A percentile compares a stretch with the other conserved stretches of the same genome.
These are phyloP conservation scores for Halocaridina rubra DNA, from an alignment of 2,888 invertebrate genomes.

Conservation along the genomic window DNA sequence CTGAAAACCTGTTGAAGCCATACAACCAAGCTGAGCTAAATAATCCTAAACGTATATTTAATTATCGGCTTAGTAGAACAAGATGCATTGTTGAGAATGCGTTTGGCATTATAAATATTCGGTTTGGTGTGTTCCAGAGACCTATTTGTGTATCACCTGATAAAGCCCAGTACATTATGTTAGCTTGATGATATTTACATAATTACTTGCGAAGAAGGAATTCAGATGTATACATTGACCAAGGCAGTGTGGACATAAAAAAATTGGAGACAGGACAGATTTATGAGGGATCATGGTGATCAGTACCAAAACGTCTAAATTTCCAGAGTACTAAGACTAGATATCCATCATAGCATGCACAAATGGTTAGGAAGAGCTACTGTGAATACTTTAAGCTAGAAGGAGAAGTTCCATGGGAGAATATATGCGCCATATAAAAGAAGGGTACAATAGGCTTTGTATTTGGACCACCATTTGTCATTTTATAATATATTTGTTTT, in stretches of 20 bases:
- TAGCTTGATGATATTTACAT: conserved; percentile 21
- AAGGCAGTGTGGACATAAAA: conserved; percentile 31
- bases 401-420: conserved; percentile 15
- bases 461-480: conserved; percentile 9
- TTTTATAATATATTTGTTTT: background rate
- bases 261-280: conserved; percentile 26
- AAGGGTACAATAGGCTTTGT: conserved; percentile 7
- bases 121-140: conserved; percentile 31
- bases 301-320: conserved; percentile 26
- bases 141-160: conserved; percentile 38
- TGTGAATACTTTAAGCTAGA: conserved; percentile 23
- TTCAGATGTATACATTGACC: conserved; percentile 23
- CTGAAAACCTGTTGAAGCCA: conserved; percentile 25
- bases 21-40: conserved; percentile 21
- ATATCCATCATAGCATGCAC: conserved; percentile 18
- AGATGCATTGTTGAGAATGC: conserved; percentile 30
- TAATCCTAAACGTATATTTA: conserved; percentile 28
- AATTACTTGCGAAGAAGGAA: conserved; percentile 21
- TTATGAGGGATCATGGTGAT: conserved; percentile 36
- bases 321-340: conserved; percentile 32
- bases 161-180: conserved; percentile 17
- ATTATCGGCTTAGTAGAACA: conserved; percentile 20
- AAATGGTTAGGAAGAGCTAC: conserved; percentile 14
- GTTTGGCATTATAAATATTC: conserved; percentile 19
- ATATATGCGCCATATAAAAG: conserved; percentile 18